A percentile compares a stretch with the other conserved stretches of the same genome.
Evolutionary conservation across 2,888 invertebrate genomes (phyloP).

Genomic region (Mayetiola destructor): DNA sequence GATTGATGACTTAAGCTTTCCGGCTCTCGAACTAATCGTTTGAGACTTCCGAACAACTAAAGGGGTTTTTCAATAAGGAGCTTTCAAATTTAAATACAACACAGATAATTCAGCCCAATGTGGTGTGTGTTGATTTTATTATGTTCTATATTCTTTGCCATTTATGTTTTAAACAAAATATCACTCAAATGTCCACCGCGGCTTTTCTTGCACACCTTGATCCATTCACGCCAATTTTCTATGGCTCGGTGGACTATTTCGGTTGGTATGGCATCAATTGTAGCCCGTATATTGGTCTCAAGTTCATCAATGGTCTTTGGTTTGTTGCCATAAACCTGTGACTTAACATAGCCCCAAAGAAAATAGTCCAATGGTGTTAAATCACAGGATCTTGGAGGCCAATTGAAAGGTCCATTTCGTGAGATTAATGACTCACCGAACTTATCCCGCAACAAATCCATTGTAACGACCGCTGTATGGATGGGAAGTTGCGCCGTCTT

Average conservation of each 20-base stretch:
- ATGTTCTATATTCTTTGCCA: too few relatives aligned
- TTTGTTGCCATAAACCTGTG: slow-evolving; percentile 13
- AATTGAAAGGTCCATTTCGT: slow-evolving; percentile 1
- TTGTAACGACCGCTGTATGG: background rate
- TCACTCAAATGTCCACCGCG: slow-evolving; percentile 1
- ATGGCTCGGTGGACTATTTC: background rate
- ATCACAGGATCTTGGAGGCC: slow-evolving; percentile 14
- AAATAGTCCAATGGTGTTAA: slow-evolving; percentile 9
- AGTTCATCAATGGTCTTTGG: slow-evolving; percentile 2
- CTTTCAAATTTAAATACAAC: too few relatives aligned
- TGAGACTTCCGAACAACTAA: too few relatives aligned
- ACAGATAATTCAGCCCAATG: too few relatives aligned
- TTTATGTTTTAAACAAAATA: background rate
- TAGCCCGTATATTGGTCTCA: background rate
- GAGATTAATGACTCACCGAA: slow-evolving; percentile 14
- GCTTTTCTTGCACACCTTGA: background rate
- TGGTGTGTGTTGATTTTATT: too few relatives aligned
- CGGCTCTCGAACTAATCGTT: too few relatives aligned
- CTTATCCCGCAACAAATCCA: slow-evolving; percentile 1
- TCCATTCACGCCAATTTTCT: background rate
- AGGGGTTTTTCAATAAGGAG: too few relatives aligned
- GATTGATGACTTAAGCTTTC: too few relatives aligned
- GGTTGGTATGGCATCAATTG: background rate
- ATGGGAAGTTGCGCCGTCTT: slow-evolving; percentile 14
- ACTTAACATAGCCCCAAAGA: background rate